These are phyloP conservation scores for Phrynocephalus forsythii DNA, from an alignment of 2,797 vertebrate genomes.

Conservation along the genomic window DNA sequence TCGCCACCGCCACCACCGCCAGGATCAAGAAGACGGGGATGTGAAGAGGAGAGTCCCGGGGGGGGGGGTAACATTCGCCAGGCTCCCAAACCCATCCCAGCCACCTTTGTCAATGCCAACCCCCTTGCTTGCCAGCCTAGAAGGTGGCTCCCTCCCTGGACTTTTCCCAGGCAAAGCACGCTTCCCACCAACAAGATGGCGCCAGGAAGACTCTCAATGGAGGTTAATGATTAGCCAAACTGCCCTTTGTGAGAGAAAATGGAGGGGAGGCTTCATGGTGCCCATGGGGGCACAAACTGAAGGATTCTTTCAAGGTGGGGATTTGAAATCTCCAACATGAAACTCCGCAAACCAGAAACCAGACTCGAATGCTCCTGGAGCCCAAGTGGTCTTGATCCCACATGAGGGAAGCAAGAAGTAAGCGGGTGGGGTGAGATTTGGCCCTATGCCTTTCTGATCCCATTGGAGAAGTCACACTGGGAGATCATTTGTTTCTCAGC, in stretches of 20 bases:
- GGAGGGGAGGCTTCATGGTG: background rate
- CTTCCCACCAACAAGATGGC: slow-evolving; percentile 51
- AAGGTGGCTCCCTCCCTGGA: background rate
- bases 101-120: background rate
- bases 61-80: background rate
- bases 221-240: slow-evolving; percentile 62
- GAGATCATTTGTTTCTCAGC: too few relatives aligned
- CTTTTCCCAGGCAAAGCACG: background rate
- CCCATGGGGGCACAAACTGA: too few relatives aligned
- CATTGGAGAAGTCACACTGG: background rate
- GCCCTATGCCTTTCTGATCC: too few relatives aligned
- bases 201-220: slow-evolving; percentile 50
- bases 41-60: background rate
- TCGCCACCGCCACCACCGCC: too few relatives aligned
- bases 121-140: background rate
- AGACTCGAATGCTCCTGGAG: too few relatives aligned
- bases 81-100: too few relatives aligned
- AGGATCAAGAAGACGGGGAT: too few relatives aligned
- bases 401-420: background rate
- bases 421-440: background rate
- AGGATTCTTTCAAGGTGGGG: background rate
- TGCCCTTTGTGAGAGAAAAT: background rate
- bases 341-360: background rate
- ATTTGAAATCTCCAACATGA: too few relatives aligned
- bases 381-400: background rate